Base-by-base conservation (phyloP, 2,888 invertebrate species). In the Torymus texanus region DNA sequence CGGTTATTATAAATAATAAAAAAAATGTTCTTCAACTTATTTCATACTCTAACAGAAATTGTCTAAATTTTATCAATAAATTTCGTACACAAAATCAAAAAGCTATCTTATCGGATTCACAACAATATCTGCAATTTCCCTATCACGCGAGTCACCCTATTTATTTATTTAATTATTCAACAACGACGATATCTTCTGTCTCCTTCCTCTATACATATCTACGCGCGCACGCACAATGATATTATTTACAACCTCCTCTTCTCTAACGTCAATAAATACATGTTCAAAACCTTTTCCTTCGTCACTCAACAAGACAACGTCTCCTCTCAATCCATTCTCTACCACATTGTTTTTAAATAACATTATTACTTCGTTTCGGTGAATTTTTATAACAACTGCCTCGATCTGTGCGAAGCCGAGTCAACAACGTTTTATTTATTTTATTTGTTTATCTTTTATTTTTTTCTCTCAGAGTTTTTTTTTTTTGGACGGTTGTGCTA, bases 401-500 rank as follows among this genome's bases (percentile, higher is more conserved):
- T 81, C 83, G 82, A 83, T 85, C 63, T 80, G 81, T 8, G 10
- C 81, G 83, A 75, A 80, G 82, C 81, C 82, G 83, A 85, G 83
- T 85, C 83, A 86, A 87, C 85, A 85, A 87, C 41, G 41, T 41
- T 41, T 41, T 41, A 41, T 41, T 41, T 41, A 41, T 8, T 41
- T 41, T 41, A 41, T 41, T 41, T 41, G 10, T 41, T 29, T 29
- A 29, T 29, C n/a, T n/a, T n/a, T n/a, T n/a, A n/a, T 29, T 29
- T 41, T 41, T 41, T 5, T 41, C 10, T 41, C 1, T 41, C 10
- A 41, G 5, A 41, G 41, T 41, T 21, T 21, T 21, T 21, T 21
- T 84, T 78, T 82, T 83, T 83, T 87, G 87, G 87, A 86, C 87
- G 87, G 87, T 85, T 84, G 79, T 83, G 81, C 82, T 41, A 72